A percentile compares a stretch with the other conserved stretches of the same genome.
These are phyloP conservation scores for Sphyrna mokarran DNA, from an alignment of 2,113 vertebrate species.

Conservation along the genomic window DNA sequence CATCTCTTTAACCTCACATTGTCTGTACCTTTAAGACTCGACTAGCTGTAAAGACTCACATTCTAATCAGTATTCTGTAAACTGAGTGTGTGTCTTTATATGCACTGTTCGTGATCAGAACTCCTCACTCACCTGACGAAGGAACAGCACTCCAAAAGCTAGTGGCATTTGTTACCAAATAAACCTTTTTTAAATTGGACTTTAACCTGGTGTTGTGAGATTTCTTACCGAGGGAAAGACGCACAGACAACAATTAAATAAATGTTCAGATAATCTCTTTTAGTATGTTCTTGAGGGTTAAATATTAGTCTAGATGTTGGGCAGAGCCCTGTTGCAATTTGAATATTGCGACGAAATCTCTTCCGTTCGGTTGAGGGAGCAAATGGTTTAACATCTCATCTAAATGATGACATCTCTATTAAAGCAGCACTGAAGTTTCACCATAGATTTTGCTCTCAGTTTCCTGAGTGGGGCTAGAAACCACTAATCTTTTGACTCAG, in stretches of 20 bases:
- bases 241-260: background rate
- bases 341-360: background rate
- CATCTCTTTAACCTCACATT: no score
- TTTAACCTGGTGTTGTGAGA: no score
- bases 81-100: no score
- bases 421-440: background rate
- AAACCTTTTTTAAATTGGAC: no score
- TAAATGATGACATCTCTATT: background rate
- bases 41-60: no score
- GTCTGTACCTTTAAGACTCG: no score
- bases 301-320: background rate
- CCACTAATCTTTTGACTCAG: background rate
- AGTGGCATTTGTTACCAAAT: no score
- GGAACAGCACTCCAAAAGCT: no score
- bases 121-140: no score
- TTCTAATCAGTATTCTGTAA: no score
- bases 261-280: background rate
- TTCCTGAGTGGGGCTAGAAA: background rate
- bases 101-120: no score
- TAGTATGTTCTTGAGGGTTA: background rate
- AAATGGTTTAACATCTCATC: background rate
- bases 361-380: background rate
- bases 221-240: background rate
- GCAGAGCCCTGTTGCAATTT: background rate
- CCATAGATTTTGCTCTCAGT: background rate